These are phyloP conservation scores for Furcula furcula DNA, from an alignment of 2,888 invertebrate genomes.

Conservation along the genomic window DNA sequence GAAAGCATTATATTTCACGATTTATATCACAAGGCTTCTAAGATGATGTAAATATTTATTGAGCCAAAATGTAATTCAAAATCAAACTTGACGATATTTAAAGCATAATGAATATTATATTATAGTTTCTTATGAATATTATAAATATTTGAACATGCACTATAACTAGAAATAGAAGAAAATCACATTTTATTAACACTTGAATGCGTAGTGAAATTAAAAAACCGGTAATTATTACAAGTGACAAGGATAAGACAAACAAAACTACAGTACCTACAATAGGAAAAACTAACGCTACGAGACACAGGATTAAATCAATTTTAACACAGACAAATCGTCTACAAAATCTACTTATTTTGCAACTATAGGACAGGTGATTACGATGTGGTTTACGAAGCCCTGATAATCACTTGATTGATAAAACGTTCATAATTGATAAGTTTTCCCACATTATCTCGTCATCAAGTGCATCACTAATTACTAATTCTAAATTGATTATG, in stretches of 20 bases:
- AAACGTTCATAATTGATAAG: slow-evolving; percentile 53
- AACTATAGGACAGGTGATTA: slow-evolving; percentile 80
- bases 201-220: slow-evolving; percentile 30
- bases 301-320: slow-evolving; percentile 47
- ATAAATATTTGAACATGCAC: slow-evolving; percentile 34
- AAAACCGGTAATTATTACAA: slow-evolving; percentile 36
- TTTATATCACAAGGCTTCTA: slow-evolving; percentile 56
- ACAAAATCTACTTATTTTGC: slow-evolving; percentile 67
- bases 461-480: slow-evolving; percentile 63
- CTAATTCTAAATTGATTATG: slow-evolving; percentile 62
- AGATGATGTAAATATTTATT: slow-evolving; percentile 56
- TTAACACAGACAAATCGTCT: slow-evolving; percentile 51
- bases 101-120: slow-evolving; percentile 23
- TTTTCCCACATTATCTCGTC: slow-evolving; percentile 52
- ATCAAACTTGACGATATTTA: slow-evolving; percentile 41
- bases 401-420: slow-evolving; percentile 57
- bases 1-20: slow-evolving; percentile 52
- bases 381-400: slow-evolving; percentile 73
- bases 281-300: slow-evolving; percentile 57
- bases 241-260: slow-evolving; percentile 45
- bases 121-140: slow-evolving; percentile 14
- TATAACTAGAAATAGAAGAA: slow-evolving; percentile 28
- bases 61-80: slow-evolving; percentile 77
- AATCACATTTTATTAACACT: slow-evolving; percentile 25
- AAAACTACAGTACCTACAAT: slow-evolving; percentile 47